Percentiles rank a stretch among this genome's conserved stretches.
These are phyloP conservation scores for Heptranchias perlo DNA, from an alignment of 2,113 vertebrate genomes.

Conservation along the genomic window DNA sequence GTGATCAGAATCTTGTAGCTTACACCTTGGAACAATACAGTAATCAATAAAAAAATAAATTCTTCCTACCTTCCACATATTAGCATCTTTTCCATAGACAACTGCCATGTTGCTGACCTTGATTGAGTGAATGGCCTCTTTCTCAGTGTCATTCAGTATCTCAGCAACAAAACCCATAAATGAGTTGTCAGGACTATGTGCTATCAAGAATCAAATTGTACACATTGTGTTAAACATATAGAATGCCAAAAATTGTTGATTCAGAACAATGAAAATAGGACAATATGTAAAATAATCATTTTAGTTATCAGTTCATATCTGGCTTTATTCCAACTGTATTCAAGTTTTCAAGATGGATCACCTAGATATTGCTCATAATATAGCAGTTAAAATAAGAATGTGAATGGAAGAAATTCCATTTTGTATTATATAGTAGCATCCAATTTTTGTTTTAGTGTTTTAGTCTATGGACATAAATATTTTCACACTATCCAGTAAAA, in stretches of 20 bases:
- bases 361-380: background rate
- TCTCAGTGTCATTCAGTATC: constrained; percentile 83
- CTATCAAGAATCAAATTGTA: constrained; percentile 53
- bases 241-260: background rate
- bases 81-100: constrained; percentile 90
- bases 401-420: background rate
- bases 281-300: background rate
- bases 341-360: background rate
- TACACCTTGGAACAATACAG: background rate
- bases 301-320: background rate
- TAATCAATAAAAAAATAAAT: background rate
- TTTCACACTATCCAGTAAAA: background rate
- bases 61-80: constrained; percentile 89
- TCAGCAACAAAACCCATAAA: constrained; percentile 97
- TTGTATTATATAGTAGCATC: background rate
- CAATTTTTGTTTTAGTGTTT: background rate
- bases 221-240: background rate
- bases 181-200: constrained; percentile 96
- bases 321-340: background rate
- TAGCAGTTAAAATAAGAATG: background rate
- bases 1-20: background rate
- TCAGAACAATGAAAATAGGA: background rate
- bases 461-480: background rate
- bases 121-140: constrained; percentile 66
- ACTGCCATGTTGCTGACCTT: constrained; percentile 91